Percentiles rank a stretch among this genome's conserved stretches.
Conservation (phyloP, 2,888 invertebrate species). For the Eulithis testata region DNA sequence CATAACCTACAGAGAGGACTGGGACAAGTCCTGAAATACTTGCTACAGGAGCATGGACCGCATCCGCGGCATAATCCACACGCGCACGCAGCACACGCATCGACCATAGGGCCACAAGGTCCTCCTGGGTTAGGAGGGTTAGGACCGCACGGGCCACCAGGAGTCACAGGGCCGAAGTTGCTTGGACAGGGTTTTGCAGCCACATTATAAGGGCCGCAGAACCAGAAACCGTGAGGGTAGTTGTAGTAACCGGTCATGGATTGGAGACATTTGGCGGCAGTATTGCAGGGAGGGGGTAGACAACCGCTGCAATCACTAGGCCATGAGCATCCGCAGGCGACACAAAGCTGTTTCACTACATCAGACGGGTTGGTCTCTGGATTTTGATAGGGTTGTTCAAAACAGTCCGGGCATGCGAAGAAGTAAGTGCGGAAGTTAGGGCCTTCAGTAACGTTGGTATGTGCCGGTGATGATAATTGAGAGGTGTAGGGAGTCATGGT, state of each 20-base stretch:
- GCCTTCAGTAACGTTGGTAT: not conserved
- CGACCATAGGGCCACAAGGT: slow-evolving; percentile 29
- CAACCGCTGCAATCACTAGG: slow-evolving; percentile 53
- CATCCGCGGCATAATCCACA: slow-evolving; percentile 35
- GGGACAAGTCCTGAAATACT: slow-evolving; percentile 36
- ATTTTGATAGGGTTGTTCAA: slow-evolving; percentile 4
- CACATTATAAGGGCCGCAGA: slow-evolving; percentile 70
- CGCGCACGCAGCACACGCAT: slow-evolving; percentile 8
- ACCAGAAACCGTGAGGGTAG: slow-evolving; percentile 71
- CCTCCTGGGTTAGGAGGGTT: slow-evolving; percentile 36
- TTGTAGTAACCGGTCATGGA: slow-evolving; percentile 71
- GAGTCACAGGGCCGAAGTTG: slow-evolving; percentile 32
- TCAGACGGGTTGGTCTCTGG: slow-evolving; percentile 4
- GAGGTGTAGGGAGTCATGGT: not conserved
- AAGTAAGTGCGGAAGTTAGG: slow-evolving; percentile 26
- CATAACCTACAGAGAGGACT: slow-evolving; percentile 44
- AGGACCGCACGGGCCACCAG: slow-evolving; percentile 46
- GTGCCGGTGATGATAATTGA: not conserved
- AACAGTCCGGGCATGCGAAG: slow-evolving; percentile 4
- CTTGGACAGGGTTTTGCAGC: slow-evolving; percentile 46
- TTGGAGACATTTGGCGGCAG: slow-evolving; percentile 61
- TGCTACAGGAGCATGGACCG: slow-evolving; percentile 25
- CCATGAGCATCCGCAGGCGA: slow-evolving; percentile 40
- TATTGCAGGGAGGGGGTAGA: slow-evolving; percentile 63
- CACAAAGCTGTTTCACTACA: slow-evolving; percentile 23